phyloP scores from a whole-genome alignment of 2,888 invertebrate genomes.

The Ophion slaviceki region DNA sequence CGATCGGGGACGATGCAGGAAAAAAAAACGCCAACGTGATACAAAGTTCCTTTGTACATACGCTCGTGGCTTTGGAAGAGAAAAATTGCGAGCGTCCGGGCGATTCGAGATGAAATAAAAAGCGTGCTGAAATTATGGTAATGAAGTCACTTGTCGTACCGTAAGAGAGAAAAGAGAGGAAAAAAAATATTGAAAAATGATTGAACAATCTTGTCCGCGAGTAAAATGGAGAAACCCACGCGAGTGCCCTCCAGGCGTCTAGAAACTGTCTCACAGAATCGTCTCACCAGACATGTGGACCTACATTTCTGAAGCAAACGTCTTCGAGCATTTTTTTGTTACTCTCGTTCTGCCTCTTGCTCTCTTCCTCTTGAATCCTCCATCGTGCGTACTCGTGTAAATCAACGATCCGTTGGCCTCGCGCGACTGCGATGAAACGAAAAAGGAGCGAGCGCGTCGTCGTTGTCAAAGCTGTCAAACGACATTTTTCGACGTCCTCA shows the following conservation, averaged over 20 bases:
- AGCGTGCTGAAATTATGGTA: constrained; percentile 50
- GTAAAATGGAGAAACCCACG: constrained; percentile 41
- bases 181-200: constrained; percentile 10
- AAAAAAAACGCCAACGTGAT: constrained; percentile 20
- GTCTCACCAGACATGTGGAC: constrained; percentile 5
- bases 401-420: constrained; percentile 42
- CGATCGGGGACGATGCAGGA: constrained; percentile 24
- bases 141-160: constrained; percentile 38
- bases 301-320: constrained; percentile 48
- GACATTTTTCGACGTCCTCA: constrained; percentile 43
- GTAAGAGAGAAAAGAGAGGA: constrained; percentile 3
- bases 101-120: constrained; percentile 3
- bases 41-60: neutral
- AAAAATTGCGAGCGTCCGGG: constrained; percentile 34
- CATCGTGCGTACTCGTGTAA: constrained; percentile 43
- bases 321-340: constrained; percentile 40
- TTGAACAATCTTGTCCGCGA: constrained; percentile 16
- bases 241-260: constrained; percentile 53
- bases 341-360: neutral
- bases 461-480: constrained; percentile 53
- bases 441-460: constrained; percentile 41
- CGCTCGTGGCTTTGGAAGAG: neutral
- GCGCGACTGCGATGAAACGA: constrained; percentile 24
- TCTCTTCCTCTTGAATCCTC: constrained; percentile 24
- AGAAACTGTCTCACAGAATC: constrained; percentile 41